Percentiles rank a stretch among this genome's conserved stretches.
Evolutionary conservation across 2,888 invertebrate genomes (phyloP).

Genomic region (Sphaerophoria rueppellii): DNA sequence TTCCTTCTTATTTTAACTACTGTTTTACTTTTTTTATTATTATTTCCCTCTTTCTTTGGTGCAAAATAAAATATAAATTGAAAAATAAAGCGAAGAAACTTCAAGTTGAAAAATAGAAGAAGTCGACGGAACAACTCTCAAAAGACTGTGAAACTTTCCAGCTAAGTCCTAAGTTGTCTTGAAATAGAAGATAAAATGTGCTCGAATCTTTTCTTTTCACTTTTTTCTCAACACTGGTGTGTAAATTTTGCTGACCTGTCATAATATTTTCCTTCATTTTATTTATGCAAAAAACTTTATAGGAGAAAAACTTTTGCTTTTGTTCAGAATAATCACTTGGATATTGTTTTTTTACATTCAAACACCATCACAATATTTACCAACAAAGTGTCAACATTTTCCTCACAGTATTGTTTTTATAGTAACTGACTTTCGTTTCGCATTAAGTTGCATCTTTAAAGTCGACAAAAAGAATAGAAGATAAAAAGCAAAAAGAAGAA

Average conservation of each 20-base stretch:
- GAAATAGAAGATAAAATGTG: conserved; percentile 57
- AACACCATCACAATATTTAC: background rate
- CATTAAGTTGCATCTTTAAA: conserved; percentile 22
- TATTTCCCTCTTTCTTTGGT: background rate
- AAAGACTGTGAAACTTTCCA: conserved; percentile 68
- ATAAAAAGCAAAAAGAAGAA: background rate
- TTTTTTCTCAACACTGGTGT: background rate
- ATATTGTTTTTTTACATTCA: too few relatives aligned
- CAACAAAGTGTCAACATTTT: background rate
- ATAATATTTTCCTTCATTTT: background rate
- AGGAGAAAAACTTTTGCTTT: too few relatives aligned
- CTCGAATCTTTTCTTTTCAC: conserved; percentile 22
- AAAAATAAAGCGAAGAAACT: conserved; percentile 26
- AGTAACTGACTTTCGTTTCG: background rate
- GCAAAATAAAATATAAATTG: conserved; percentile 11
- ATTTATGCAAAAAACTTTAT: too few relatives aligned
- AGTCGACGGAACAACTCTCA: conserved; percentile 47
- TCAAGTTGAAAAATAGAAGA: conserved; percentile 10
- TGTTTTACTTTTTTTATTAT: background rate
- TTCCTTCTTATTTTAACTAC: conserved; percentile 17
- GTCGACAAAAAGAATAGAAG: background rate
- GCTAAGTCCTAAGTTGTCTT: conserved; percentile 71
- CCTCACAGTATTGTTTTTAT: background rate
- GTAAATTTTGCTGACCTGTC: background rate
- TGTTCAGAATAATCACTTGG: too few relatives aligned